Evolutionary conservation across 2,113 vertebrate genomes (phyloP).

Genomic region (Donacobius atricapilla): DNA sequence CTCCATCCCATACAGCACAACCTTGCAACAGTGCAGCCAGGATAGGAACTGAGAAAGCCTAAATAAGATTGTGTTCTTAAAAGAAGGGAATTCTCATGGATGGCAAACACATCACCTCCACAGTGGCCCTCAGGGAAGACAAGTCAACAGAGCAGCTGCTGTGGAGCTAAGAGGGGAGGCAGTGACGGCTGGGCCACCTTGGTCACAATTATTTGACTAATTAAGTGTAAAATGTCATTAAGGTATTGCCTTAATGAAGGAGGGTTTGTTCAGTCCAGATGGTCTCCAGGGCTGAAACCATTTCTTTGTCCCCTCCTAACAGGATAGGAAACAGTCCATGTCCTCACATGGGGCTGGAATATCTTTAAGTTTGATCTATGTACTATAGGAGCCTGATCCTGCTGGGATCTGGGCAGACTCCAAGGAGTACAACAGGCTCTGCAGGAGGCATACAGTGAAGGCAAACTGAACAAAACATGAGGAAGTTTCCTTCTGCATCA

Average conservation of each 20-base stretch:
- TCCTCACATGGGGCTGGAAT: not conserved
- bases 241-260: not conserved
- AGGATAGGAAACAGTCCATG: not conserved
- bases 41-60: not conserved
- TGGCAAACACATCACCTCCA: not conserved
- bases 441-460: not conserved
- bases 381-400: not conserved
- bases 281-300: not conserved
- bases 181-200: not conserved
- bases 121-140: not conserved
- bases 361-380: not conserved
- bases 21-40: not conserved
- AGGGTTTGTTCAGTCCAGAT: not conserved
- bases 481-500: not conserved
- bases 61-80: not conserved
- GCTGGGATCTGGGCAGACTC: not conserved
- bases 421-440: not conserved
- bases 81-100: not conserved
- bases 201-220: not conserved
- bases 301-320: fast-evolving
- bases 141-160: not conserved
- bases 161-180: not conserved
- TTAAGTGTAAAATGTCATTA: not conserved
- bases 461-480: not conserved
- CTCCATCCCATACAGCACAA: not conserved